phyloP scores from a whole-genome alignment of 2,113 vertebrate species.

The Triplophysa tibetana region DNA sequence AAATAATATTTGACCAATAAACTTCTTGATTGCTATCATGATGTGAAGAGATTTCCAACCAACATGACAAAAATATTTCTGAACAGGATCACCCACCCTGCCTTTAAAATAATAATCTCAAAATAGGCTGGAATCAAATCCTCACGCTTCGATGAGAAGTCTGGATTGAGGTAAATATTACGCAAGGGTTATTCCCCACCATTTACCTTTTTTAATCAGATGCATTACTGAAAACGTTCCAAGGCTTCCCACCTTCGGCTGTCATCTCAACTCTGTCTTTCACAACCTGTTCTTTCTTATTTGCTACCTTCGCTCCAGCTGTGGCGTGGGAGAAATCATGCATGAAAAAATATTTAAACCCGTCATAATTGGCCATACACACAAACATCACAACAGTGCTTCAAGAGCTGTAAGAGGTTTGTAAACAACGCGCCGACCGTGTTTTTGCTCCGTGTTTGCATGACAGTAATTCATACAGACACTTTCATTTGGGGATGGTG shows the following conservation, averaged over 20 bases:
- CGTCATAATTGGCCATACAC: slow-evolving; percentile 23
- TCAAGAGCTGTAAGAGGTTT: not conserved
- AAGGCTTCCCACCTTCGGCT: not conserved
- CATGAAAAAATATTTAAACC: slow-evolving; percentile 23
- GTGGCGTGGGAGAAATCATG: slow-evolving; percentile 28
- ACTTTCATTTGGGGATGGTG: slow-evolving; percentile 32
- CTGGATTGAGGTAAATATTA: no score
- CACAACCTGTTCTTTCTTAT: slow-evolving; percentile 11
- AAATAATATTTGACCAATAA: no score
- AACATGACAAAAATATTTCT: no score
- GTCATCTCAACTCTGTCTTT: not conserved
- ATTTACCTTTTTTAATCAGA: not conserved
- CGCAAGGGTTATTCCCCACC: not conserved
- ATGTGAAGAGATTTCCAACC: no score
- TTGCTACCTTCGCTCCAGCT: slow-evolving; percentile 4
- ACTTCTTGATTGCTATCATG: no score
- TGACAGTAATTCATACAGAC: slow-evolving; percentile 42
- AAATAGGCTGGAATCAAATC: not conserved
- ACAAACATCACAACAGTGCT: not conserved
- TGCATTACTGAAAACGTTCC: not conserved
- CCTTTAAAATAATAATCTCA: no score
- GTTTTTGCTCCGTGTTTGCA: slow-evolving; percentile 14
- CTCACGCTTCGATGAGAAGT: no score
- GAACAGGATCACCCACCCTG: no score
- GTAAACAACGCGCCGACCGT: slow-evolving; percentile 20